Conservation (phyloP, 1,140 invertebrate species). For the Drosophila grimshawi region DNA sequence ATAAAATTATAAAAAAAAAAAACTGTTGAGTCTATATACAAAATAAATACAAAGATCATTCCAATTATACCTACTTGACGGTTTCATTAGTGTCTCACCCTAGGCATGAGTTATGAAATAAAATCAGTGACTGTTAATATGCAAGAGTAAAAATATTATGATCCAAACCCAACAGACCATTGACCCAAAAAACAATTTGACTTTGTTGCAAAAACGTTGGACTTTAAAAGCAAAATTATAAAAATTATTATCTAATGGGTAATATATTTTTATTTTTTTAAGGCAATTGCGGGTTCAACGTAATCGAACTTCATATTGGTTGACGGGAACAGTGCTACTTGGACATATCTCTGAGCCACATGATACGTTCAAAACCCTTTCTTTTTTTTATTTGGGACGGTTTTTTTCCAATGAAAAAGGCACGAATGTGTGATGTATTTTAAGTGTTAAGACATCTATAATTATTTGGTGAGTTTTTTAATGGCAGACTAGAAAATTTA, state of each 20-base stretch:
- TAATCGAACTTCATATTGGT: constrained; percentile 42
- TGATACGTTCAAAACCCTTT: neutral
- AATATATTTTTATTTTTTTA: constrained; percentile 72
- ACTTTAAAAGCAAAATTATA: constrained; percentile 13
- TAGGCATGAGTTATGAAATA: no score
- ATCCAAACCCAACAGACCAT: no score
- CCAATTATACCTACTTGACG: no score
- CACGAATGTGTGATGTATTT: constrained; percentile 69
- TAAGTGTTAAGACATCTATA: constrained; percentile 39
- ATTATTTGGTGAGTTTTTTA: neutral
- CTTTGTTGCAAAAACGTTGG: constrained; percentile 41
- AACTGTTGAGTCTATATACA: no score
- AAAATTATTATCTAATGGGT: constrained; percentile 59
- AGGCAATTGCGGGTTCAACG: constrained; percentile 68
- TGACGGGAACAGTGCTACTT: neutral
- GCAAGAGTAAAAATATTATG: no score
- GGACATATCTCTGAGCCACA: neutral
- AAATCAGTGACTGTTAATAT: no score
- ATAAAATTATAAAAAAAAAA: no score
- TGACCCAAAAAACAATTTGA: constrained; percentile 17
- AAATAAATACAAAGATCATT: no score
- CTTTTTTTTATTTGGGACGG: constrained; percentile 58
- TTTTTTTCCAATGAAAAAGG: constrained; percentile 78
- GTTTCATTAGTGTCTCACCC: no score
- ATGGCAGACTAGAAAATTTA: no score